A percentile compares a stretch with the other conserved stretches of the same genome.
phyloP scores from a whole-genome alignment of 2,888 invertebrate species.

The Carabus problematicus region DNA sequence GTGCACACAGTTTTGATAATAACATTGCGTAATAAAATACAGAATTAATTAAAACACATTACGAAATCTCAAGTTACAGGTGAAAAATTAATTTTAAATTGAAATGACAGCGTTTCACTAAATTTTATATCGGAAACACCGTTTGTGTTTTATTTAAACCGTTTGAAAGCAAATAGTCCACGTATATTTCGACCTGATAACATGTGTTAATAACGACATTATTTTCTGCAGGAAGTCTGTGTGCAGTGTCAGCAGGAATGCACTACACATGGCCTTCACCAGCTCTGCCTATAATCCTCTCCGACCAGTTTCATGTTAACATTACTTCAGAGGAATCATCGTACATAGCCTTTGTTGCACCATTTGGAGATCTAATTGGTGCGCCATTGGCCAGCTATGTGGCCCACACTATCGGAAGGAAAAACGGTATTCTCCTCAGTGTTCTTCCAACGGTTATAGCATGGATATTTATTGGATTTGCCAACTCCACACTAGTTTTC shows the following conservation, averaged over 20 bases:
- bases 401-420: conserved; percentile 70
- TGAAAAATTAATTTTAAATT: too few species aligned
- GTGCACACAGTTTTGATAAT: too few species aligned
- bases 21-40: too few species aligned
- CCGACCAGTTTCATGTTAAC: conserved; percentile 61
- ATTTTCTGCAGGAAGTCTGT: too few species aligned
- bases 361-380: conserved; percentile 70
- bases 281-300: conserved; percentile 62
- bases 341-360: conserved; percentile 71
- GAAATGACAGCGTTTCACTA: too few species aligned
- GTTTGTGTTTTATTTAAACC: too few species aligned
- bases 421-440: conserved; percentile 67
- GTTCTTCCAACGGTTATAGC: conserved; percentile 68
- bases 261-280: conserved; percentile 68
- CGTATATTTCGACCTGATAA: too few species aligned
- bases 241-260: conserved; percentile 49
- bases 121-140: too few species aligned
- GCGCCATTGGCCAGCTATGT: conserved; percentile 68
- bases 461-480: conserved; percentile 69
- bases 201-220: too few species aligned
- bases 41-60: too few species aligned
- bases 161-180: too few species aligned
- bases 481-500: conserved; percentile 63
- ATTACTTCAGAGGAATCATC: conserved; percentile 64
- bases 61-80: too few species aligned